These are phyloP conservation scores for Platyscapa corneri DNA, from an alignment of 1,140 invertebrate genomes.

Conservation along the genomic window DNA sequence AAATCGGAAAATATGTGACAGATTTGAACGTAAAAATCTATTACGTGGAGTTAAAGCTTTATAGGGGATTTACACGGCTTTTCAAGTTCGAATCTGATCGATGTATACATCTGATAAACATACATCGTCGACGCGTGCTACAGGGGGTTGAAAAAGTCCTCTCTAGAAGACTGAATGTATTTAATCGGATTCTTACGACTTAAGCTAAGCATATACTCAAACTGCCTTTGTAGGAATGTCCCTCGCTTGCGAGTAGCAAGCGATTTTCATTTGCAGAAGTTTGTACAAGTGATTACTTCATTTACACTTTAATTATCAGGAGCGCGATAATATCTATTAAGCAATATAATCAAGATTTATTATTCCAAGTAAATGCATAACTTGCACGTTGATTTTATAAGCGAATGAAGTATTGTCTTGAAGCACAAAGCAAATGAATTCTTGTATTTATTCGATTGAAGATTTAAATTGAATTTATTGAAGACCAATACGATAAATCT, in stretches of 20 bases:
- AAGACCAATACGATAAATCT: no score
- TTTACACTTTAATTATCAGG: constrained; percentile 13
- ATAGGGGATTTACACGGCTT: constrained; percentile 25
- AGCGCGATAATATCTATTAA: neutral
- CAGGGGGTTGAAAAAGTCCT: neutral
- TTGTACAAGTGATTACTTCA: neutral
- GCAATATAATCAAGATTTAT: no score
- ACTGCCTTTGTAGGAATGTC: neutral
- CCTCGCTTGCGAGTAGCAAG: neutral
- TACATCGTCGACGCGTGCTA: constrained; percentile 24
- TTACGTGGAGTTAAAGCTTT: constrained; percentile 3
- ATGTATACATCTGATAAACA: constrained; percentile 37
- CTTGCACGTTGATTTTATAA: neutral
- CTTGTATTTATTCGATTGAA: no score
- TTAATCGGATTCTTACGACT: constrained; percentile 49
- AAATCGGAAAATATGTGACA: neutral
- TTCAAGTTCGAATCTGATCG: constrained; percentile 24
- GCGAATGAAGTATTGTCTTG: neutral
- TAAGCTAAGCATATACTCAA: neutral
- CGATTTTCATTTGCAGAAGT: constrained; percentile 2
- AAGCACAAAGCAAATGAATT: no score
- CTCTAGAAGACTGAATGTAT: constrained; percentile 26
- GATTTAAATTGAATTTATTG: no score
- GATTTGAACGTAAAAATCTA: constrained; percentile 23
- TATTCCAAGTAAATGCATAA: neutral